These are phyloP conservation scores for Nemopilema nomurai DNA, from an alignment of 30 jellyfish, hydroid and myxozoan species.

Conservation along the genomic window DNA sequence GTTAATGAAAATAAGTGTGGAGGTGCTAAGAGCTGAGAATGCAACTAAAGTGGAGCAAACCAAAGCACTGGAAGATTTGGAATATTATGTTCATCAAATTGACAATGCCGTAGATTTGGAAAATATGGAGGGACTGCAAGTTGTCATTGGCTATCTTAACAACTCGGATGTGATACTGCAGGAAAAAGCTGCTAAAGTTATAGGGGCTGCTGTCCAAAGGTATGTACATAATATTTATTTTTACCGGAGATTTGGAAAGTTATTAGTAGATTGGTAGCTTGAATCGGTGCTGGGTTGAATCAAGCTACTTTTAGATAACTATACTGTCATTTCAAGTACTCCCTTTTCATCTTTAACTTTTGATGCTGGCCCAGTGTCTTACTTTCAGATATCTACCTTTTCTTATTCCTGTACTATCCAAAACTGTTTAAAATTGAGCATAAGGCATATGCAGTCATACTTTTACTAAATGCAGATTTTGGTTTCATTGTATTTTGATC, in stretches of 20 bases:
- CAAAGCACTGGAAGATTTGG: conserved; percentile 74
- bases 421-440: too few species aligned
- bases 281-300: too few species aligned
- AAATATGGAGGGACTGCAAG: conserved; percentile 76
- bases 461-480: too few species aligned
- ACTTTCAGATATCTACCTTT: too few species aligned
- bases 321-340: too few species aligned
- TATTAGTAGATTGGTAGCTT: too few species aligned
- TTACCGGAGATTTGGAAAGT: background rate
- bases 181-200: conserved; percentile 92
- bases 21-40: conserved; percentile 37
- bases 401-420: too few species aligned
- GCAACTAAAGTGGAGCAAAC: conserved; percentile 54
- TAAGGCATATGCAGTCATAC: too few species aligned
- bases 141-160: conserved; percentile 67
- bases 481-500: too few species aligned
- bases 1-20: conserved; percentile 63
- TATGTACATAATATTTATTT: conserved; percentile 8
- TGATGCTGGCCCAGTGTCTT: too few species aligned
- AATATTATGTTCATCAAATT: conserved; percentile 86
- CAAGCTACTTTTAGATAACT: too few species aligned
- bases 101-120: conserved; percentile 91
- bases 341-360: too few species aligned
- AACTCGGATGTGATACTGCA: conserved; percentile 58
- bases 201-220: conserved; percentile 98